A percentile compares a stretch with the other conserved stretches of the same genome.
Evolutionary conservation across 1,140 invertebrate genomes (phyloP).

Genomic region (Drosophila hydei): DNA sequence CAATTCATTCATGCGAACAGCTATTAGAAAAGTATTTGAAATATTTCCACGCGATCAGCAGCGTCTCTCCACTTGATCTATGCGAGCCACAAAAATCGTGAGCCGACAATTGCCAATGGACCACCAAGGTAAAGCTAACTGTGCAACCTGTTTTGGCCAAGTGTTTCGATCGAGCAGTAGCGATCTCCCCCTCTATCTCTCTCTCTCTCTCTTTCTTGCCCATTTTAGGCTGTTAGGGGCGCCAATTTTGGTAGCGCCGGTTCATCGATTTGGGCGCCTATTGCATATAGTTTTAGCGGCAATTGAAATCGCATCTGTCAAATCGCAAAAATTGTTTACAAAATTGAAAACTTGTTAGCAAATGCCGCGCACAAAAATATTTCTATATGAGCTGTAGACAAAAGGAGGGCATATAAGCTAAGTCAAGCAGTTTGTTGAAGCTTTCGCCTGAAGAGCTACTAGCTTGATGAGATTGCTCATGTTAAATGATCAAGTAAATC

Average conservation of each 20-base stretch:
- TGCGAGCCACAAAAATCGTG: conserved; percentile 70
- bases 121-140: conserved; percentile 60
- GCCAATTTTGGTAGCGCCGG: conserved; percentile 65
- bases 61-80: conserved; percentile 30
- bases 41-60: conserved; percentile 66
- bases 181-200: conserved; percentile 8
- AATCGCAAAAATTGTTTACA: conserved; percentile 61
- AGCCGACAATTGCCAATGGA: conserved; percentile 62
- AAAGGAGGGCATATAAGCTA: neutral
- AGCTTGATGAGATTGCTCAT: too few species aligned
- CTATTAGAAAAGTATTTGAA: conserved; percentile 81
- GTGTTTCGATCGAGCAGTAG: conserved; percentile 10
- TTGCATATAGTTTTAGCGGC: conserved; percentile 53
- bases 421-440: too few species aligned
- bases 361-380: conserved; percentile 61
- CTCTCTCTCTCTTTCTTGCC: neutral
- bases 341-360: conserved; percentile 68
- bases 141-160: conserved; percentile 52
- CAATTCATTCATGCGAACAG: conserved; percentile 62
- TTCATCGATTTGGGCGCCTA: conserved; percentile 50
- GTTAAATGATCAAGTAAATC: too few species aligned
- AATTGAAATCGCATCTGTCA: conserved; percentile 72
- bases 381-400: conserved; percentile 20
- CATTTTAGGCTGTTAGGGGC: conserved; percentile 17
- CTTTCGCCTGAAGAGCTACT: too few species aligned